A percentile compares a stretch with the other conserved stretches of the same genome.
phyloP scores from a whole-genome alignment of 2,888 invertebrate species.

The Ommatoiulus sabulosus region DNA sequence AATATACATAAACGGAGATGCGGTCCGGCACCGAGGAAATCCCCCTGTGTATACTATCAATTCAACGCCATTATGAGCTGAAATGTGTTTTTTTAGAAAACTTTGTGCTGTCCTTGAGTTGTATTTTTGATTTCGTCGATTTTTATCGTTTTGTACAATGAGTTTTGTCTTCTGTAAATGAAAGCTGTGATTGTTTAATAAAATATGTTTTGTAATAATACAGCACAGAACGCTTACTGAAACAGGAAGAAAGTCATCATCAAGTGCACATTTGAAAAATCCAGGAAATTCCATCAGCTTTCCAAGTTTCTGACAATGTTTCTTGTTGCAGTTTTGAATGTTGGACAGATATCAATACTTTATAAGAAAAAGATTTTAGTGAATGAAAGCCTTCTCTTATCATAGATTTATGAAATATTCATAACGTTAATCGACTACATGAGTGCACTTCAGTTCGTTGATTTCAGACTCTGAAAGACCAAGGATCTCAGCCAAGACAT shows the following conservation, averaged over 20 bases:
- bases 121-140: not conserved
- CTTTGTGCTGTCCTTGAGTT: not conserved
- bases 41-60: not conserved
- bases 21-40: not conserved
- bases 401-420: not conserved
- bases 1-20: not conserved
- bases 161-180: not conserved
- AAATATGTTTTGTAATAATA: not conserved
- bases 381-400: not conserved
- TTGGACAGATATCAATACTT: not conserved
- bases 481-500: constrained; percentile 73
- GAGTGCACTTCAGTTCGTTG: not conserved
- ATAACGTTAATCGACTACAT: not conserved
- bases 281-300: too few species aligned
- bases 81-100: not conserved
- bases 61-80: constrained; percentile 14
- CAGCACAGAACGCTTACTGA: not conserved
- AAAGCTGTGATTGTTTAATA: not conserved
- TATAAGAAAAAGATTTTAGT: not conserved
- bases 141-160: not conserved
- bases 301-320: too few species aligned
- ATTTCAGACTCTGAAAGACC: constrained; percentile 55
- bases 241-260: too few species aligned
- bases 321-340: too few species aligned
- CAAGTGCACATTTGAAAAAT: too few species aligned